Evolutionary conservation across 2,113 vertebrate genomes (phyloP).

Genomic region (Microcebus griseorufus): DNA sequence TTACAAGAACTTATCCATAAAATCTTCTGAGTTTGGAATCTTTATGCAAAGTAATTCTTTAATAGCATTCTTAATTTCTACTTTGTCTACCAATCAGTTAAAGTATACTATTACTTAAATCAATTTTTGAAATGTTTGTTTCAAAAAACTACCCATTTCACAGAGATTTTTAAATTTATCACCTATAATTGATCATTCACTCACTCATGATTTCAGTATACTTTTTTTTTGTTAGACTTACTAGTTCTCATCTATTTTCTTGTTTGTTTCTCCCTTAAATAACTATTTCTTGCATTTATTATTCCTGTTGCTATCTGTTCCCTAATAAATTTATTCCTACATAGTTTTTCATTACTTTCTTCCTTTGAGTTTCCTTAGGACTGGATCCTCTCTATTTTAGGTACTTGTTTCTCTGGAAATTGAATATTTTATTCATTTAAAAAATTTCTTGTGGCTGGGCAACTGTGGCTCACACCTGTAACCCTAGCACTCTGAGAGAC

Average conservation of each 20-base stretch:
- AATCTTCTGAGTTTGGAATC: not conserved
- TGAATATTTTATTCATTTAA: not conserved
- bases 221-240: not conserved
- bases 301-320: not conserved
- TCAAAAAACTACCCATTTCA: not conserved
- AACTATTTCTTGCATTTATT: not conserved
- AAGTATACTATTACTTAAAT: not conserved
- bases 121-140: not conserved
- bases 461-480: too few species aligned
- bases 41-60: not conserved
- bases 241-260: not conserved
- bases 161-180: not conserved
- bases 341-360: not conserved
- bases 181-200: not conserved
- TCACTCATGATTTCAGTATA: not conserved
- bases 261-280: not conserved
- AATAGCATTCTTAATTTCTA: not conserved
- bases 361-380: not conserved
- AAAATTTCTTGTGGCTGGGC: not conserved
- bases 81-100: not conserved
- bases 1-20: not conserved
- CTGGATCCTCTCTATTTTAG: not conserved
- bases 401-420: not conserved
- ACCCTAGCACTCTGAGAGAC: too few species aligned
- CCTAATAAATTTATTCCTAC: not conserved